Evolutionary conservation across 2,888 invertebrate species (phyloP), one percentile per base, ranked within the genome.

Genomic region (Andrena praecox): DNA sequence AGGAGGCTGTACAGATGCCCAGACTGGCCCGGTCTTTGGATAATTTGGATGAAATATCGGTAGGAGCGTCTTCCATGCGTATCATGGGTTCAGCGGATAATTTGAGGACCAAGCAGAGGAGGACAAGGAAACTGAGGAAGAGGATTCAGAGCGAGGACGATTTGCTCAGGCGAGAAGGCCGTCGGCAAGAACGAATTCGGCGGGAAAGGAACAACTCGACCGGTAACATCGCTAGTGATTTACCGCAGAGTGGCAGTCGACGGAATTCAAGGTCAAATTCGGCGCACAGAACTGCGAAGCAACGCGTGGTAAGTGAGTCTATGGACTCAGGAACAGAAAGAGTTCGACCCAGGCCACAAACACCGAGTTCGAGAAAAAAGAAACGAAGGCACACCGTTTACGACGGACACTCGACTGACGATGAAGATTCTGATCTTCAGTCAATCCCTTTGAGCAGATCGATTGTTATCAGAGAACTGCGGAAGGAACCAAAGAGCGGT

Each of bases 1-100:
- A 96, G 89, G 97, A 97, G 94, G 97, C 97, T 48, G 94, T 97
- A 75, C 95, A 96, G 27, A 96, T 97, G 96, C 97, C 97, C 1
- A 96, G 96, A 91, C 90, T 97, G 54, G 96, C 92, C 1, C 93
- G 90, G 10, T 94, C 94, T 2, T 82, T 93, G 77, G 93, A 94
- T 77, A 91, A 87, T 35, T 77, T 94, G 16, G 89, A 93, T 73
- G 87, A 89, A 10, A 90, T 92, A 52, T 89, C 91, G 10, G 80
- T 82, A 16, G 91, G 89, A 0, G 92, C 77, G 91, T 93, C 79
- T 62, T 93, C 85, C 27, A 78, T 82, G 16, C 89, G 88, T 24
- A 87, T 91, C 33, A 85, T 92, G n/a, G 93, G 89, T 35, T 93
- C 93, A 0, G 89, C 89, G 16, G 93, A 93, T 69, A 93, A 91